phyloP scores from a whole-genome alignment of 2,888 invertebrate genomes.

The Hyposoter didymator region DNA sequence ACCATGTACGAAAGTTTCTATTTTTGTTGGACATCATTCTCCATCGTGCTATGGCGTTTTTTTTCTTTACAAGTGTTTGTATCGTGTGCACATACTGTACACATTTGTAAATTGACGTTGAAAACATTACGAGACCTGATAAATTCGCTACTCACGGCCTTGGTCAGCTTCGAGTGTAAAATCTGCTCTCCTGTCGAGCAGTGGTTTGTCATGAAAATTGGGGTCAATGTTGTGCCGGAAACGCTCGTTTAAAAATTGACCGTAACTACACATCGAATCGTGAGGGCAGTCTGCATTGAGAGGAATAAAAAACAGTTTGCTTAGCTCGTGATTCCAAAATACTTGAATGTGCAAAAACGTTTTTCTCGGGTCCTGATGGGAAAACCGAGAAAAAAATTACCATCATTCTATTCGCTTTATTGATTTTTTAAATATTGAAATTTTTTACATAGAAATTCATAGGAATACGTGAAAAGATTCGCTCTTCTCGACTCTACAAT shows the following conservation, averaged over 20 bases:
- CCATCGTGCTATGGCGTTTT: slow-evolving; percentile 30
- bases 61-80: not conserved
- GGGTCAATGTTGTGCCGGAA: slow-evolving; percentile 75
- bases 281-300: slow-evolving; percentile 16
- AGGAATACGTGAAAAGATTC: not conserved
- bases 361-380: not conserved
- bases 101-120: slow-evolving; percentile 37
- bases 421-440: not conserved
- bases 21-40: slow-evolving; percentile 21
- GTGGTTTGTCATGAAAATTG: slow-evolving; percentile 74
- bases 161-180: slow-evolving; percentile 61
- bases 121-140: slow-evolving; percentile 48
- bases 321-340: not conserved
- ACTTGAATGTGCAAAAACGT: not conserved
- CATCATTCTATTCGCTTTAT: not conserved
- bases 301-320: slow-evolving; percentile 1
- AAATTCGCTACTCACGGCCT: slow-evolving; percentile 65
- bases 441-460: not conserved
- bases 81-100: not conserved
- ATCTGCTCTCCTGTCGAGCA: slow-evolving; percentile 58
- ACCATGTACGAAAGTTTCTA: slow-evolving; percentile 25
- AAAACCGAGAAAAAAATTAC: not conserved
- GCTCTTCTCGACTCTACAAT: not conserved
- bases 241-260: slow-evolving; percentile 68
- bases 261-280: slow-evolving; percentile 15